Base-by-base conservation (phyloP, 2,113 vertebrate species). In the Psittacara wagleri region DNA sequence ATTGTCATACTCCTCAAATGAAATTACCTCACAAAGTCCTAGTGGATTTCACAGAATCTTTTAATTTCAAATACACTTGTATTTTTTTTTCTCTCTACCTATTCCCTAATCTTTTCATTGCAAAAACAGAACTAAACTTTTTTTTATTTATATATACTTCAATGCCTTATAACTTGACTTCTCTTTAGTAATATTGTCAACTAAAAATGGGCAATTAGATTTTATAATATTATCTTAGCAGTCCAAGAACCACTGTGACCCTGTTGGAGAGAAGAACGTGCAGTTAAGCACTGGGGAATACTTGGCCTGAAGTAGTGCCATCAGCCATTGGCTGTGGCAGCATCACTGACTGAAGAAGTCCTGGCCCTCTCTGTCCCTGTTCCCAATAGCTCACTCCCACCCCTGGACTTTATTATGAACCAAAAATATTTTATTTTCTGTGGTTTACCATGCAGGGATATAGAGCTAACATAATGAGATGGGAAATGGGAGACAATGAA, bases 71-170 rank as follows among this genome's bases (percentile, higher is more conserved):
- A 62, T 4, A 33, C 2, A 2, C 5, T 62, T 55, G 3, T 39
- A 15, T 49, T 39, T 33, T 49, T 86, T 69, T 88, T 46, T 57
- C 6, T 48, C 10, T 88, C 22, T 67, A 59, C 8, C 9, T 29
- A 2, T 77, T 76, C 4, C 16, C 6, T 1, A 0, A 33, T 29
- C 1, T 41, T 86, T 81, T 67, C 2, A 49, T 74, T n/a, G 27
- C 2, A 64, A 91, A 78, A 87, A 1, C 6, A 27, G 85, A 75
- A 1, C 20, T 3, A 41, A 31, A 11, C 4, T 16, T 33, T 35
- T 39, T 51, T 37, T 39, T 59, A 24, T 35, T 59, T 59, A 35
- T 7, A 24, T 59, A 24, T 59, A 59, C 20, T 86, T 74, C 22
- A 75, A 6, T 52, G 9, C 2, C 16, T 62, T 85, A 25, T 67